phyloP scores from a whole-genome alignment of 1,140 invertebrate genomes.

The Calliphora vicina region DNA sequence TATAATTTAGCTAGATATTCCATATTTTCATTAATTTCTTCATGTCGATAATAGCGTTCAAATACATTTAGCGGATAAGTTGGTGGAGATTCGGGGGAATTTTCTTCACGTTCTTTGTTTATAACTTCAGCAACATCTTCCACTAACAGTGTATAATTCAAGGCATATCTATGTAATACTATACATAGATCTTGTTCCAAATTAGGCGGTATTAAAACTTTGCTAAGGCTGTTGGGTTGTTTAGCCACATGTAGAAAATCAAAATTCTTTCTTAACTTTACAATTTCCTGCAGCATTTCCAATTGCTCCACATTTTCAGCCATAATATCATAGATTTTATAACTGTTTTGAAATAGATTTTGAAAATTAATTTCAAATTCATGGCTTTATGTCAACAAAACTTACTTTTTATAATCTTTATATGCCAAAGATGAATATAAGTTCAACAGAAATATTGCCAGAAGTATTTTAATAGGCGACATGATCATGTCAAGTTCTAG shows the following conservation, averaged over 20 bases:
- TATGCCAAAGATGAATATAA: not conserved
- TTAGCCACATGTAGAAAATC: not conserved
- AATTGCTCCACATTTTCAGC: not conserved
- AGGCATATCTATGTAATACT: not conserved
- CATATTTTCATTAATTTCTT: constrained; percentile 72
- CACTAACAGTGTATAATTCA: not conserved
- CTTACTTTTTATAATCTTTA: constrained; percentile 7
- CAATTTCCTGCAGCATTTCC: not conserved
- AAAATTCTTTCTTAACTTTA: not conserved
- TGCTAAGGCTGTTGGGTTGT: not conserved
- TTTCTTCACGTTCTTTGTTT: not conserved
- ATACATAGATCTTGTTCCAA: not conserved
- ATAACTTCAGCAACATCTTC: not conserved
- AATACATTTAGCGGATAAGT: not conserved
- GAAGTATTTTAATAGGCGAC: not conserved
- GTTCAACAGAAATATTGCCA: not conserved
- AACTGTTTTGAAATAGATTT: not conserved
- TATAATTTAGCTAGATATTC: constrained; percentile 62
- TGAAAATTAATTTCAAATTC: too few species aligned
- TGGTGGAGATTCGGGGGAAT: not conserved
- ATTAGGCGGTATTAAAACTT: not conserved
- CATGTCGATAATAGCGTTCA: constrained; percentile 54
- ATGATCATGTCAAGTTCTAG: not conserved
- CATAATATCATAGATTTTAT: constrained; percentile 3
- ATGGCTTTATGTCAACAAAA: not conserved